Conservation (phyloP, 2,888 invertebrate genomes). For the Nineta flava region DNA sequence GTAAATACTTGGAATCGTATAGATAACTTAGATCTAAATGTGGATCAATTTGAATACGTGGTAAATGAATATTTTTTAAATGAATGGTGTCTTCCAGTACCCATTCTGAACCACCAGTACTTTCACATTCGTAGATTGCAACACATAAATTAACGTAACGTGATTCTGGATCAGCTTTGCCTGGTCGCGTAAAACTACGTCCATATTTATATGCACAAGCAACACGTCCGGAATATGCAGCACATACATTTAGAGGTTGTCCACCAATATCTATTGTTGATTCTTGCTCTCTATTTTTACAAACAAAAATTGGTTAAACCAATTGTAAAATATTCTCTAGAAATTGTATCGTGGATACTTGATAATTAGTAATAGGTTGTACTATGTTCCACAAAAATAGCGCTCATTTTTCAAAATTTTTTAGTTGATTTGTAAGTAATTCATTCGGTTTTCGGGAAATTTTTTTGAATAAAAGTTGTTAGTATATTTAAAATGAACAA, state of each 20-base stretch:
- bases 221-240: slow-evolving; percentile 93
- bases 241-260: slow-evolving; percentile 82
- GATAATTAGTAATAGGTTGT: too few relatives aligned
- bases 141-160: slow-evolving; percentile 83
- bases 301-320: slow-evolving; percentile 28
- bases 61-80: slow-evolving; percentile 78
- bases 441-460: too few relatives aligned
- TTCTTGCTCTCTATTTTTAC: slow-evolving; percentile 27
- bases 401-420: too few relatives aligned
- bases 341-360: too few relatives aligned
- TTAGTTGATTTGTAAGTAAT: too few relatives aligned
- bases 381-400: too few relatives aligned
- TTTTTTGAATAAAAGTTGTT: too few relatives aligned
- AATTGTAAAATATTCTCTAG: slow-evolving; percentile 9
- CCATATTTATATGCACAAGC: slow-evolving; percentile 96
- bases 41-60: slow-evolving; percentile 63
- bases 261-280: slow-evolving; percentile 47
- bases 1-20: slow-evolving; percentile 61
- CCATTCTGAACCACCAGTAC: slow-evolving; percentile 92
- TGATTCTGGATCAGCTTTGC: slow-evolving; percentile 57
- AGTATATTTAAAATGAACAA: too few relatives aligned
- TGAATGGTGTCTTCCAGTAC: slow-evolving; percentile 90
- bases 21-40: slow-evolving; percentile 71
- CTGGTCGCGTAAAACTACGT: slow-evolving; percentile 70
- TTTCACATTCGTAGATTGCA: slow-evolving; percentile 97